Evolutionary conservation across 1,140 invertebrate genomes (phyloP).

Genomic region (Drosophila jambulina): DNA sequence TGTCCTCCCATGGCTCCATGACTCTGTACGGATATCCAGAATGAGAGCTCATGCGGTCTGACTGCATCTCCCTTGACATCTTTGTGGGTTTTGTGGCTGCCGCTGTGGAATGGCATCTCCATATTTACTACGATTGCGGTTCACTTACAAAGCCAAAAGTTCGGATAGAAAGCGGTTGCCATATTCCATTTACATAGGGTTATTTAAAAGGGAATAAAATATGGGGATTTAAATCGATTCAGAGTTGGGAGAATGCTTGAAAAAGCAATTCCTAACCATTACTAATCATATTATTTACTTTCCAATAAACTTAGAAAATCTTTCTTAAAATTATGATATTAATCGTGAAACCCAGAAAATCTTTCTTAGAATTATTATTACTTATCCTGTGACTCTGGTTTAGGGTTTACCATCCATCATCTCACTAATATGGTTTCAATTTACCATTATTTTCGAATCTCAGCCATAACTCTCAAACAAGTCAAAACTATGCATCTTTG

Average conservation of each 20-base stretch:
- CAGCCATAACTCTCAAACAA: constrained; percentile 11
- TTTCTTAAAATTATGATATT: neutral
- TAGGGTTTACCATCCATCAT: constrained; percentile 10
- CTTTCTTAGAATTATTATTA: no score
- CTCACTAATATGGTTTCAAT: neutral
- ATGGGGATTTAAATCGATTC: neutral
- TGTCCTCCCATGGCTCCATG: constrained; percentile 18
- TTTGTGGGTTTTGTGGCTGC: constrained; percentile 51
- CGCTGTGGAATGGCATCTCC: constrained; percentile 53
- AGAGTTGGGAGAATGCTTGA: neutral
- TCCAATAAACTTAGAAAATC: neutral
- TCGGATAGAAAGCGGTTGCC: constrained; percentile 3
- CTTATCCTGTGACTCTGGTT: accelerated
- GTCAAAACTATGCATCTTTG: constrained; percentile 42
- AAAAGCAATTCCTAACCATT: neutral
- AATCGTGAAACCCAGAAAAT: neutral
- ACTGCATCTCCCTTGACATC: constrained; percentile 26
- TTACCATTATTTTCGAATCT: constrained; percentile 11
- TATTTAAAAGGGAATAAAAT: neutral
- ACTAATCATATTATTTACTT: no score
- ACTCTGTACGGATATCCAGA: constrained; percentile 13
- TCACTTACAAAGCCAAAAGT: constrained; percentile 40
- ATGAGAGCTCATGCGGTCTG: constrained; percentile 12
- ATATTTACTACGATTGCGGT: constrained; percentile 62
- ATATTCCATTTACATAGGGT: neutral